Evolutionary conservation across 2,797 vertebrate species (phyloP), one percentile per base, ranked within the genome.

Genomic region (Acanthurus leucopareius): DNA sequence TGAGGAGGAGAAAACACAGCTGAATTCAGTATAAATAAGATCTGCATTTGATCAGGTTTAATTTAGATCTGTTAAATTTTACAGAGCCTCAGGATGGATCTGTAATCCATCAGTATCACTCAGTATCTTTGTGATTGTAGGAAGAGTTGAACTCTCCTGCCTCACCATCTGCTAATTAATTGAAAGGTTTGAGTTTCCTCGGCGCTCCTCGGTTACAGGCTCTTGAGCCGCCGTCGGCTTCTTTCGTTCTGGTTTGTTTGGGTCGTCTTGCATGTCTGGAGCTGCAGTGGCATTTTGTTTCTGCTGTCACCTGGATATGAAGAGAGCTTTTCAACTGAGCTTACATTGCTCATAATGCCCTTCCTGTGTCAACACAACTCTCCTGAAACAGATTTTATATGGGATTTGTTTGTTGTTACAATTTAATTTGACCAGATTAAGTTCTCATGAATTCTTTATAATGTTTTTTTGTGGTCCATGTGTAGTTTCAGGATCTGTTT

Each of bases 141-240:
- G 22, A 52, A n/a, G 45, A 73, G 56, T 45, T 64, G 60, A 80
- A 51, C 62, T 67, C 38, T 0, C 3, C 63, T 5, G 2, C 53
- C 20, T 67, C 60, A 1, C 32, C 4, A 2, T 15, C 67, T 51
- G 54, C 79, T 91, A 65, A 88, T 85, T 83, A 82, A 85, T 78
- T 73, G 22, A 68, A 56, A n/a, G 81, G 86, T 79, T 87, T 73
- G 62, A 82, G 83, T 91, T 92, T 70, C 88, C 19, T 60, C n/a
- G 0, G 15, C 0, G 8, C 56, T 85, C 52, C 75, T 88, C 68
- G 2, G 78, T 85, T 87, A 79, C 83, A 38, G 0, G 32, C 66
- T 75, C 28, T 7, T 0, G 62, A 80, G 62, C 52, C 5, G 28
- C 8, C 3, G 15, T 48, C 19, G 60, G 47, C 60, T 72, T 75